phyloP scores from a whole-genome alignment of 2,888 invertebrate species.

The Megaustenia siamemsis region DNA sequence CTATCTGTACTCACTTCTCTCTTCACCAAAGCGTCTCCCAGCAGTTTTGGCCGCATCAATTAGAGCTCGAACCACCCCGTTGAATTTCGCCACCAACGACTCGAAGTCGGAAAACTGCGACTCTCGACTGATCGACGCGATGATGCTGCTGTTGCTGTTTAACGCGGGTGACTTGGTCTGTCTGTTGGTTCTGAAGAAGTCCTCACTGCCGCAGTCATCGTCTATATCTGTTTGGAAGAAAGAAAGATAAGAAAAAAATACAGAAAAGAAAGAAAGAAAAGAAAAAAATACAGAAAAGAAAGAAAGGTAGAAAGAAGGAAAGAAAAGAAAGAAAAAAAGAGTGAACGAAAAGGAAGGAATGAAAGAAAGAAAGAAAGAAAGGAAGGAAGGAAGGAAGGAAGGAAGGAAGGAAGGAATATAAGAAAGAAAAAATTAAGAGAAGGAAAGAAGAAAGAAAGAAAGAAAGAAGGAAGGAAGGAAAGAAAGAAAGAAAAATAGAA shows the following conservation, averaged over 20 bases:
- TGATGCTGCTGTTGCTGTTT: neutral
- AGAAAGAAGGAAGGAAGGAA: neutral
- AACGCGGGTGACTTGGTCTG: neutral
- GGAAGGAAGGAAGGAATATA: neutral
- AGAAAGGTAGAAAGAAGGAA: neutral
- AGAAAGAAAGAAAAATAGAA: neutral
- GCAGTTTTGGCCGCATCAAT: constrained; percentile 30
- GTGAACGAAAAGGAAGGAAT: neutral
- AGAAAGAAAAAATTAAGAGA: neutral
- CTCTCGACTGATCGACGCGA: neutral
- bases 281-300: neutral
- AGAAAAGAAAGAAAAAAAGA: neutral
- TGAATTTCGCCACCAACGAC: constrained; percentile 31
- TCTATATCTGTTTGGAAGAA: constrained; percentile 20
- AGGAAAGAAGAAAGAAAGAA: too few species aligned
- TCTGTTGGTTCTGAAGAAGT: neutral
- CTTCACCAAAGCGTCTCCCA: constrained; percentile 21
- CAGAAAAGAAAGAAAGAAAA: neutral
- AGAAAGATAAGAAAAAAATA: neutral
- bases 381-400: neutral
- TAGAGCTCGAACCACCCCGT: constrained; percentile 24
- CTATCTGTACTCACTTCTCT: constrained; percentile 36
- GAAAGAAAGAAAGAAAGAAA: neutral
- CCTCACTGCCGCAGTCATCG: constrained; percentile 10
- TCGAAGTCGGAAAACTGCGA: constrained; percentile 37